A percentile compares a stretch with the other conserved stretches of the same genome.
These are phyloP conservation scores for Ceyx cyanopectus DNA, from an alignment of 2,113 vertebrate genomes.

Conservation along the genomic window DNA sequence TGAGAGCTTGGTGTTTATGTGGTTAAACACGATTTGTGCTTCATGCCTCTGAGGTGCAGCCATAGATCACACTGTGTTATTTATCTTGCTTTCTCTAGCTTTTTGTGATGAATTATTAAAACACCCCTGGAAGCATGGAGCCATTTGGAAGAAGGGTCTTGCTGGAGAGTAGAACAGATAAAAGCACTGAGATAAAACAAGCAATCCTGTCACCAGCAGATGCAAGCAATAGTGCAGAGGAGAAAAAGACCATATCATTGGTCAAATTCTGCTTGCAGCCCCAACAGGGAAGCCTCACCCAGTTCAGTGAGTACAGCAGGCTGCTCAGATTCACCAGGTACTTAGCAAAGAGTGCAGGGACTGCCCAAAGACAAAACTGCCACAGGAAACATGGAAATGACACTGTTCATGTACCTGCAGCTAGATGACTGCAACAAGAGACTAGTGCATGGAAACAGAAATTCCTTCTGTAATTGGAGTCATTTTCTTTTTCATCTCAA, in stretches of 20 bases:
- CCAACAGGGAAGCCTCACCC: not conserved
- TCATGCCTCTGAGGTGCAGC: slow-evolving; percentile 45
- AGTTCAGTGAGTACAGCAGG: not conserved
- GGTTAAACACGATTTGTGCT: slow-evolving; percentile 56
- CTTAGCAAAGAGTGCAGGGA: not conserved
- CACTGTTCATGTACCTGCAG: not conserved
- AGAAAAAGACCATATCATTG: not conserved
- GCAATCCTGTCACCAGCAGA: slow-evolving; percentile 16
- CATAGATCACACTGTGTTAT: slow-evolving; percentile 26
- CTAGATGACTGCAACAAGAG: not conserved
- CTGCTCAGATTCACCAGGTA: not conserved
- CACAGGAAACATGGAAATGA: not conserved
- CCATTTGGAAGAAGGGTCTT: slow-evolving; percentile 18
- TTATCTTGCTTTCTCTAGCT: slow-evolving; percentile 49
- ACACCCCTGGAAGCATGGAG: slow-evolving; percentile 10
- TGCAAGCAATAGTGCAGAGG: not conserved
- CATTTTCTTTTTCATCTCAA: not conserved
- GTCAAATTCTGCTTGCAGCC: slow-evolving; percentile 11
- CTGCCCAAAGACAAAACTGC: not conserved
- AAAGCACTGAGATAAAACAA: slow-evolving; percentile 52
- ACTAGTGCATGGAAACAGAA: not conserved
- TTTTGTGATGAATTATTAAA: slow-evolving; percentile 69
- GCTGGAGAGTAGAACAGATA: slow-evolving; percentile 26
- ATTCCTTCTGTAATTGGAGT: not conserved
- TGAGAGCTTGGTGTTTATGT: slow-evolving; percentile 13